Conservation (phyloP, 2,113 vertebrate species). For the Scomber colias region DNA sequence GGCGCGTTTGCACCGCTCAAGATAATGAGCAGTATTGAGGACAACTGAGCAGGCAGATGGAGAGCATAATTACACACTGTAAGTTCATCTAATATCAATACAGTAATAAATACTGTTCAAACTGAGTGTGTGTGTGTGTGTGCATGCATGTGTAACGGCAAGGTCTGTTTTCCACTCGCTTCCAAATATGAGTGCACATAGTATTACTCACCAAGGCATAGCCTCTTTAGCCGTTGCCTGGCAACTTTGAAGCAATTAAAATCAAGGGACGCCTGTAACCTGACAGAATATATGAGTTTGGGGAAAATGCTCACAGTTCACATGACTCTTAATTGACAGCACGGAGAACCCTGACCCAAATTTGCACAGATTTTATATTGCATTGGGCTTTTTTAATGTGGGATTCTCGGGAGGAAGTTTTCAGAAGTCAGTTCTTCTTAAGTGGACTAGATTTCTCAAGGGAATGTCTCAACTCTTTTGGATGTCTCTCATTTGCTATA, state of each 20-base stretch:
- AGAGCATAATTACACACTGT: constrained; percentile 39
- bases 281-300: constrained; percentile 48
- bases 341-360: constrained; percentile 61
- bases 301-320: constrained; percentile 42
- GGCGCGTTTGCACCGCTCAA: not conserved
- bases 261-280: constrained; percentile 12
- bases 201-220: constrained; percentile 24
- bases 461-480: constrained; percentile 47
- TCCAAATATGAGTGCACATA: constrained; percentile 16
- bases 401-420: constrained; percentile 60
- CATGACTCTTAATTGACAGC: constrained; percentile 55
- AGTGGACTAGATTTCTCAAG: constrained; percentile 62
- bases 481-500: constrained; percentile 56
- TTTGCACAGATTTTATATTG: constrained; percentile 43
- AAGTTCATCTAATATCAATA: constrained; percentile 48
- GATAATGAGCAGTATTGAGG: constrained; percentile 34
- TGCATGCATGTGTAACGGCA: not conserved
- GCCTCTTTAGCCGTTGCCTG: constrained; percentile 57
- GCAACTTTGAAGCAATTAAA: constrained; percentile 68
- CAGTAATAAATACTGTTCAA: constrained; percentile 22
- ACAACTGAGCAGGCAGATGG: constrained; percentile 32
- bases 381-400: constrained; percentile 56
- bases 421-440: constrained; percentile 58
- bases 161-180: constrained; percentile 21
- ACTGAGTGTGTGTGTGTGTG: not conserved